Conservation (phyloP, 1,140 invertebrate genomes). For the Drosophila equinoxialis region DNA sequence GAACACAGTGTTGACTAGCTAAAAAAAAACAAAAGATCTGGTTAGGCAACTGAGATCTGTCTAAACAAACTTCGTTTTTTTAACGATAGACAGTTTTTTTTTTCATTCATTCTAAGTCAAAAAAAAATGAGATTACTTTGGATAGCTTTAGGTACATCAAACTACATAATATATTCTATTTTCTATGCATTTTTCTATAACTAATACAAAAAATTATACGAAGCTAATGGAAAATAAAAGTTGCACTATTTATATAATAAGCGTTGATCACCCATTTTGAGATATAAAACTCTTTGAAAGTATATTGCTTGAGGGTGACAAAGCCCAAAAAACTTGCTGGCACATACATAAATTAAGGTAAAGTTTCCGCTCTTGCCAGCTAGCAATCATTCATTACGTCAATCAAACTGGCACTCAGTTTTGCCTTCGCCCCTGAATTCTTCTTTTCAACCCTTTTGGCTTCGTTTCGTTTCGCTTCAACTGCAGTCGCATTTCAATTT, state of each 20-base stretch:
- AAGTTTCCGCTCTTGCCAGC: conserved; percentile 19
- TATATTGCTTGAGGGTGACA: not conserved
- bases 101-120: no score
- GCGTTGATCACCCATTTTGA: not conserved
- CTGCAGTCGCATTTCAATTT: conserved; percentile 68
- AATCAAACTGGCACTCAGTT: conserved; percentile 55
- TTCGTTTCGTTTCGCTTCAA: conserved; percentile 42
- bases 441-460: not conserved
- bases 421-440: not conserved
- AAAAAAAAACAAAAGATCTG: no score
- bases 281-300: not conserved
- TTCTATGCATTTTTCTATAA: not conserved
- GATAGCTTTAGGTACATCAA: no score
- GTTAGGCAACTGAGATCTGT: no score
- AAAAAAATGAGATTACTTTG: no score
- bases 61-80: no score
- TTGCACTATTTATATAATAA: no score
- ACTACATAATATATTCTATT: no score
- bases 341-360: conserved; percentile 40
- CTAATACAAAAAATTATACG: no score
- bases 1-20: no score
- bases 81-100: no score
- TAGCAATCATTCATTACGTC: conserved; percentile 68
- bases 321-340: conserved; percentile 21
- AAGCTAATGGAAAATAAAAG: no score